These are phyloP conservation scores for Zeus faber DNA, from an alignment of 2,113 vertebrate species.

Conservation along the genomic window DNA sequence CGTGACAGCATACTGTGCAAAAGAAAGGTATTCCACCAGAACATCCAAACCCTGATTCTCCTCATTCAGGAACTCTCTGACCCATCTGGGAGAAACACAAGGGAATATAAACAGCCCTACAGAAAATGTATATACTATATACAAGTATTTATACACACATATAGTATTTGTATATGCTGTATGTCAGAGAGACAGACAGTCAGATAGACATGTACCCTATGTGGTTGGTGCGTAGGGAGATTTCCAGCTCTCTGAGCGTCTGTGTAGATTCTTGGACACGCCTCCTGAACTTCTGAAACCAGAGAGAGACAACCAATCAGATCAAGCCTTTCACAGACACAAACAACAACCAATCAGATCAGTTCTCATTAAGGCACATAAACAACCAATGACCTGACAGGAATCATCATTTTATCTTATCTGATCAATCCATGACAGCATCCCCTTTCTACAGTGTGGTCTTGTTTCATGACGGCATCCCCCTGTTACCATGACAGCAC, in stretches of 20 bases:
- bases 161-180: background rate
- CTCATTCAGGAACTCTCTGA: slow-evolving; percentile 90
- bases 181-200: slow-evolving; percentile 4
- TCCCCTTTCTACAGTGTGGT: no score
- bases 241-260: slow-evolving; percentile 88
- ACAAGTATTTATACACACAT: slow-evolving; percentile 28
- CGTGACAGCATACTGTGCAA: slow-evolving; percentile 89
- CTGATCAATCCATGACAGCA: no score
- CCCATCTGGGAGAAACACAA: slow-evolving; percentile 74
- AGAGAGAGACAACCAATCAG: slow-evolving; percentile 30
- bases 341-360: background rate
- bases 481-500: no score
- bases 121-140: slow-evolving; percentile 81
- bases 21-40: slow-evolving; percentile 88
- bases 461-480: no score
- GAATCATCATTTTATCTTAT: no score
- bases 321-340: background rate
- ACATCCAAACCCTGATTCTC: slow-evolving; percentile 89
- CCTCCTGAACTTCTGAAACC: slow-evolving; percentile 84
- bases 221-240: slow-evolving; percentile 89
- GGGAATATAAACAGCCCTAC: background rate
- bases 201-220: slow-evolving; percentile 78
- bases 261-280: slow-evolving; percentile 91
- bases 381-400: background rate
- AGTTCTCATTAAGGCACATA: no score